Conservation (phyloP, 2,113 vertebrate species). For the Daphoenositta chrysoptera region DNA sequence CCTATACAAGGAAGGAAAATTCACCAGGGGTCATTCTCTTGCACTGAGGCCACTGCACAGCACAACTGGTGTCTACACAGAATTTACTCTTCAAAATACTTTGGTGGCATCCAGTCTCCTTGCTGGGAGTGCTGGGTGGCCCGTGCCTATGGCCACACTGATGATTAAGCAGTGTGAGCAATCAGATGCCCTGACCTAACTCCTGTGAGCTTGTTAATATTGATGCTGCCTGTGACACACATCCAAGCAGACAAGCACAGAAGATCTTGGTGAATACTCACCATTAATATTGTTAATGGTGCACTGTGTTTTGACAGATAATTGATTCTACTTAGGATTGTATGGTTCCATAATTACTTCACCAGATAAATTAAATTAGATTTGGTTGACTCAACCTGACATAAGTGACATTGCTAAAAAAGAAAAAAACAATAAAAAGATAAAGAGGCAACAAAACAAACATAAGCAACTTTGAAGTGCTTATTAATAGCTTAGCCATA, state of each 20-base stretch:
- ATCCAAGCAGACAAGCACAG: not conserved
- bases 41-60: not conserved
- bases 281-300: not conserved
- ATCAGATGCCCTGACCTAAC: not conserved
- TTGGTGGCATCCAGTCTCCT: not conserved
- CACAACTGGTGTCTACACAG: not conserved
- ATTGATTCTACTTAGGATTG: not conserved
- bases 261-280: not conserved
- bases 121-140: not conserved
- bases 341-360: not conserved
- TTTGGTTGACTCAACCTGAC: not conserved
- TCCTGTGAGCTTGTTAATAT: not conserved
- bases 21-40: not conserved
- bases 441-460: not conserved
- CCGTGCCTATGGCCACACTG: not conserved
- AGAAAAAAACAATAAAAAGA: not conserved
- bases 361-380: not conserved
- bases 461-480: not conserved
- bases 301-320: not conserved
- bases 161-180: not conserved
- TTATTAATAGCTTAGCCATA: not conserved
- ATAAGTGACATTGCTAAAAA: not conserved
- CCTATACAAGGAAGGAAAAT: accelerated
- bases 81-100: not conserved
- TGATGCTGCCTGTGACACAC: not conserved